Percentiles rank a stretch among this genome's conserved stretches.
phyloP scores from a whole-genome alignment of 2,888 invertebrate genomes.

The Lamellibrachia columna region DNA sequence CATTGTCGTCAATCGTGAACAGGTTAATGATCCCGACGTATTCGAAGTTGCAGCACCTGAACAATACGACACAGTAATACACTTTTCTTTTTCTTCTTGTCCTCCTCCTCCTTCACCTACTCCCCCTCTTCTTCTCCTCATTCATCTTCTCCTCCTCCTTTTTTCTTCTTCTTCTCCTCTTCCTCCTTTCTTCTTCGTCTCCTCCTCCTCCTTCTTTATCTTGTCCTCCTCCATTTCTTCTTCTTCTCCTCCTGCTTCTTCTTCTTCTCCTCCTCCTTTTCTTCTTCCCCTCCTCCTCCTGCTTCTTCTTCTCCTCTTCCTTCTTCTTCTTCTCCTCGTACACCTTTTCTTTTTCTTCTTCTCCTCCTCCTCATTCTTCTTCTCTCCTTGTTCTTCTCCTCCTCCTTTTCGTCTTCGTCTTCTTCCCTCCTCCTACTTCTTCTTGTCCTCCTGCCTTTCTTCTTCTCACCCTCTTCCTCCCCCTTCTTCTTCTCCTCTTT shows the following conservation, averaged over 20 bases:
- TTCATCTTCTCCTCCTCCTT: background rate
- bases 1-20: too few relatives aligned
- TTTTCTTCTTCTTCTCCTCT: constrained; percentile 21
- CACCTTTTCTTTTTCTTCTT: constrained; percentile 5
- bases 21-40: too few relatives aligned
- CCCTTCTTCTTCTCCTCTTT: background rate
- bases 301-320: background rate
- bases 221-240: background rate
- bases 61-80: background rate
- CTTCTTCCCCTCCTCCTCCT: background rate
- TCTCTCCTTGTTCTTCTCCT: too few relatives aligned
- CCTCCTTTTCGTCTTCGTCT: too few relatives aligned
- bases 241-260: background rate
- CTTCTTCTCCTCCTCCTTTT: background rate
- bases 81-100: background rate
- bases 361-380: too few relatives aligned
- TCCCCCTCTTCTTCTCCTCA: too few relatives aligned
- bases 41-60: too few relatives aligned
- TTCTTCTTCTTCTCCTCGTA: constrained; percentile 21
- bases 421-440: background rate
- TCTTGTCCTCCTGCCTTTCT: background rate
- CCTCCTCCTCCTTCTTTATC: constrained; percentile 7
- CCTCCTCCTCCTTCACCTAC: background rate
- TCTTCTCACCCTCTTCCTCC: background rate
- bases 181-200: background rate